These are phyloP conservation scores for Philypnodon macrostomus DNA, from an alignment of 2,797 vertebrate genomes.

Conservation along the genomic window DNA sequence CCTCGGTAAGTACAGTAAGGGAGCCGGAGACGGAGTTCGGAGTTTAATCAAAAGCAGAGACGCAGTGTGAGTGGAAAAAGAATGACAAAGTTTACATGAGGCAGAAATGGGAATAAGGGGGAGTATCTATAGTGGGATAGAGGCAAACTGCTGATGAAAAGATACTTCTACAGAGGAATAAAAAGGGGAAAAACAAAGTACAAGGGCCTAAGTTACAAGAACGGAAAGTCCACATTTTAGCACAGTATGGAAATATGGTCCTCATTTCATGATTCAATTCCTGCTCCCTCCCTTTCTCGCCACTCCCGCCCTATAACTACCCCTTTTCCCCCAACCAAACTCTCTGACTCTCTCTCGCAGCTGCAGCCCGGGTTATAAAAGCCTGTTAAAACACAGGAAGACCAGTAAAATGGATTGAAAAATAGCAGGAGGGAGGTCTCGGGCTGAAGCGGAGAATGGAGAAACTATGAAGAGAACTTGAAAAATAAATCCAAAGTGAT, in stretches of 20 bases:
- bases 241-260: conserved; percentile 72
- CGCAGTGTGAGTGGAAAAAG: conserved; percentile 62
- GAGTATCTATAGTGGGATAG: not conserved
- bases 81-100: conserved; percentile 74
- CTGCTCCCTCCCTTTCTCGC: conserved; percentile 53
- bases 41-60: conserved; percentile 77
- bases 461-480: conserved; percentile 20
- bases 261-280: conserved; percentile 79
- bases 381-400: conserved; percentile 68
- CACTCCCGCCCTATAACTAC: conserved; percentile 44
- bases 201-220: conserved; percentile 46
- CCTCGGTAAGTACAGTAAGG: conserved; percentile 37
- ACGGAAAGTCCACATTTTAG: conserved; percentile 71
- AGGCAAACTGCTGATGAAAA: conserved; percentile 62
- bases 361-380: conserved; percentile 64
- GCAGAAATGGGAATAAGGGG: conserved; percentile 20
- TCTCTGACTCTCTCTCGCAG: conserved; percentile 53
- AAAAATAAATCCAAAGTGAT: conserved; percentile 24
- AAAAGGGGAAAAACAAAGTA: conserved; percentile 13
- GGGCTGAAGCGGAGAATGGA: conserved; percentile 19
- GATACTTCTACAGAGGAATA: conserved; percentile 25
- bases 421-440: conserved; percentile 48
- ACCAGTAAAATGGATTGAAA: conserved; percentile 63
- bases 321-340: conserved; percentile 42
- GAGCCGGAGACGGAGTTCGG: conserved; percentile 29